Conservation (phyloP, 2,113 vertebrate genomes). For the Oryzias woworae region DNA sequence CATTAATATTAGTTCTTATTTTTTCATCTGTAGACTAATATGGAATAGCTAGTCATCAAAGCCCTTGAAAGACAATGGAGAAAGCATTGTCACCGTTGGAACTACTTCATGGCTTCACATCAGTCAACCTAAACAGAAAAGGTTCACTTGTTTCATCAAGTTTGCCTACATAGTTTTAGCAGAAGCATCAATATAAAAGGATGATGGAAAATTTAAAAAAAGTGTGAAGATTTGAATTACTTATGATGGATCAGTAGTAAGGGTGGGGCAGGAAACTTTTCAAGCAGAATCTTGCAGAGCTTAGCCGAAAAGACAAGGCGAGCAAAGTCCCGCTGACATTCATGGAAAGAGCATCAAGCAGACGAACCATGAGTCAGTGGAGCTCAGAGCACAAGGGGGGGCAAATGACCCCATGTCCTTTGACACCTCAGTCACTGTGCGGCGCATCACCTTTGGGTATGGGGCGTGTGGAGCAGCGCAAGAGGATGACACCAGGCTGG, state of each 20-base stretch:
- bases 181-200: conserved; percentile 19
- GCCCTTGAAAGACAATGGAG: neutral
- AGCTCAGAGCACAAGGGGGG: conserved; percentile 12
- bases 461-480: conserved; percentile 38
- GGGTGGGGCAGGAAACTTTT: no score
- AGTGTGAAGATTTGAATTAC: no score
- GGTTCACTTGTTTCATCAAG: conserved; percentile 19
- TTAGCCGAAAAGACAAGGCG: conserved; percentile 32
- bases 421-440: conserved; percentile 42
- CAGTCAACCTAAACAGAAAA: conserved; percentile 28
- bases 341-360: conserved; percentile 41
- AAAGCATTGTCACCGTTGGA: conserved; percentile 12
- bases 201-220: conserved; percentile 19
- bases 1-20: no score
- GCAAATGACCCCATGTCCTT: conserved; percentile 36
- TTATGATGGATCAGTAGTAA: no score
- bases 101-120: conserved; percentile 7
- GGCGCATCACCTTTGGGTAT: conserved; percentile 50
- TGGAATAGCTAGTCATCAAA: no score
- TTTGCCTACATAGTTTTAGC: conserved; percentile 28
- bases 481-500: conserved; percentile 38
- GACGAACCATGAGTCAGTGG: conserved; percentile 48
- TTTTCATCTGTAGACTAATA: no score
- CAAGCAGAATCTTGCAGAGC: conserved; percentile 35
- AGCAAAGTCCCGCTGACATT: conserved; percentile 59